Conservation (phyloP, 1,140 invertebrate genomes). For the Lepidurus packardi region DNA sequence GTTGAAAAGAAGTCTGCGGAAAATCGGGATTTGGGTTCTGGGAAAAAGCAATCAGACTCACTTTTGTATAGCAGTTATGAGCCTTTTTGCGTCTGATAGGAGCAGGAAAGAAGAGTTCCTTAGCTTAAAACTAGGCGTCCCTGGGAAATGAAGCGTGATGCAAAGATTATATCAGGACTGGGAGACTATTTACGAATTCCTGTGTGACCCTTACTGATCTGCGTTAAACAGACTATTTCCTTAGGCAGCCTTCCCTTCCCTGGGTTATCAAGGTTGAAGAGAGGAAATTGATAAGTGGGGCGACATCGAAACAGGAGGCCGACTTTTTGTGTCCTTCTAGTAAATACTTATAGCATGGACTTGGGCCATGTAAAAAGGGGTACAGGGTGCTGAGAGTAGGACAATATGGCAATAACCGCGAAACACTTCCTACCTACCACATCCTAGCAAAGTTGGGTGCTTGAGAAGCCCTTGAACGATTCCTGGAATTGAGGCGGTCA, state of each 20-base stretch:
- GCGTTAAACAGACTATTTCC: not conserved
- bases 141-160: not conserved
- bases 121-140: not conserved
- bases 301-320: too few relatives aligned
- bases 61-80: not conserved
- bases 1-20: too few relatives aligned
- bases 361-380: too few relatives aligned
- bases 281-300: too few relatives aligned
- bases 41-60: too few relatives aligned
- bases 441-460: not conserved
- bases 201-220: not conserved
- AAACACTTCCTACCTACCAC: too few relatives aligned
- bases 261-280: not conserved
- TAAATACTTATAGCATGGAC: too few relatives aligned
- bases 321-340: too few relatives aligned
- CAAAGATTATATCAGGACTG: not conserved
- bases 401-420: too few relatives aligned
- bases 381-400: too few relatives aligned
- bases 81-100: not conserved
- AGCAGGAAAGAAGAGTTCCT: not conserved
- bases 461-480: slow-evolving; percentile 4
- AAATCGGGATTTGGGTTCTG: too few relatives aligned
- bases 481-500: not conserved
- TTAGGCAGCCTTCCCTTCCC: not conserved
- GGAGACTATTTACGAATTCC: not conserved